These are phyloP conservation scores for Gorsachius magnificus DNA, from an alignment of 2,797 vertebrate genomes.

Conservation along the genomic window DNA sequence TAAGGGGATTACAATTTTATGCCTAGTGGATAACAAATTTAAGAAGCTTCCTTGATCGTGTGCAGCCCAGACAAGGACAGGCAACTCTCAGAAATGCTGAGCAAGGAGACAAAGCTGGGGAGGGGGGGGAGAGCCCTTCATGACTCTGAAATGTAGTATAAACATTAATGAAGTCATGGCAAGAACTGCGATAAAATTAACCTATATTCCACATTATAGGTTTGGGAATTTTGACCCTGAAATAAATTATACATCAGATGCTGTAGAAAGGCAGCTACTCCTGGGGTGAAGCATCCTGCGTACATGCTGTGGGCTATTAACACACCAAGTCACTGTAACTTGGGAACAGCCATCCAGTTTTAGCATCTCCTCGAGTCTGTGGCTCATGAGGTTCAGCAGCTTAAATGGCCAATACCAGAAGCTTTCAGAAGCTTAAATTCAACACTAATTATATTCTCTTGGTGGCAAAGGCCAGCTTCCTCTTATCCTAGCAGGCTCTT, in stretches of 20 bases:
- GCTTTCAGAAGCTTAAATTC: neutral
- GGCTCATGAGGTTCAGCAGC: neutral
- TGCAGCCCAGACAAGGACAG: neutral
- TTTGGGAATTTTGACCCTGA: neutral
- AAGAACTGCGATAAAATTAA: neutral
- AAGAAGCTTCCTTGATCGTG: conserved; percentile 22
- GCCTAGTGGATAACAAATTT: conserved; percentile 52
- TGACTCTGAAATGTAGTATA: neutral
- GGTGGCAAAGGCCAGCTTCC: neutral
- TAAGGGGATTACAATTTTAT: conserved; percentile 61
- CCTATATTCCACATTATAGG: neutral
- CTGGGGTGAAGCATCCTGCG: neutral
- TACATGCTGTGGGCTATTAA: neutral
- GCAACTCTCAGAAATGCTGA: conserved; percentile 6
- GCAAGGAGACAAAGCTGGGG: neutral
- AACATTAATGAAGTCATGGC: neutral
- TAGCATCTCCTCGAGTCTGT: neutral
- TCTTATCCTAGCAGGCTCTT: neutral
- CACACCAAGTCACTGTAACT: neutral
- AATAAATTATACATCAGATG: neutral
- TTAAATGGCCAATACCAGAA: neutral
- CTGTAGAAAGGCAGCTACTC: neutral
- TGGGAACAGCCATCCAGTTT: neutral
- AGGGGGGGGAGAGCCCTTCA: neutral
- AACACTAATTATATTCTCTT: neutral